These are phyloP conservation scores for Lasioglossum figueresi DNA, from an alignment of 2,888 invertebrate species.

Conservation along the genomic window DNA sequence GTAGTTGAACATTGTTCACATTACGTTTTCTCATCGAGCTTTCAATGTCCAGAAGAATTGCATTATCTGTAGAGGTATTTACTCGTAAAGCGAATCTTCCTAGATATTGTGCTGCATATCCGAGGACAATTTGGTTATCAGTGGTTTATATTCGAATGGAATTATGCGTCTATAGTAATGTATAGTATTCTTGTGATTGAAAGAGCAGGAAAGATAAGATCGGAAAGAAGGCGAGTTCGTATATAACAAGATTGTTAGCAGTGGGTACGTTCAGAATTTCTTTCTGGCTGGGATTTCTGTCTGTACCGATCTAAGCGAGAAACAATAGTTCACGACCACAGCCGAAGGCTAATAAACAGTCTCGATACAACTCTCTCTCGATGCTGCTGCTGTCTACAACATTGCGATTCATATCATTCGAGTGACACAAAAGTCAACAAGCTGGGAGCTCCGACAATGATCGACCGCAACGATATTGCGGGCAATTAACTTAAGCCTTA, in stretches of 20 bases:
- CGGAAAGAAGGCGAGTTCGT: not conserved
- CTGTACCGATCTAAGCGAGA: conserved; percentile 14
- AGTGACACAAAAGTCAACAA: conserved; percentile 40
- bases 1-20: not conserved
- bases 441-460: conserved; percentile 42
- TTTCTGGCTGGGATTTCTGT: not conserved
- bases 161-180: not conserved
- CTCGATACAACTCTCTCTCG: conserved; percentile 24
- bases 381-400: conserved; percentile 20
- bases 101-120: not conserved
- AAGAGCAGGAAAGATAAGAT: not conserved
- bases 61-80: not conserved
- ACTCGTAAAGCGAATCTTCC: not conserved
- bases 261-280: conserved; percentile 16
- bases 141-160: conserved; percentile 10
- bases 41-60: not conserved
- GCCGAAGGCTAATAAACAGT: conserved; percentile 48
- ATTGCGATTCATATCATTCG: conserved; percentile 53
- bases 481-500: conserved; percentile 37
- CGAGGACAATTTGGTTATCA: not conserved
- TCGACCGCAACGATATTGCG: conserved; percentile 45
- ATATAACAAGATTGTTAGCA: conserved; percentile 2
- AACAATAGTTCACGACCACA: conserved; percentile 30
- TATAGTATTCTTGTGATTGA: not conserved
- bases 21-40: not conserved